phyloP scores from a whole-genome alignment of 2,888 invertebrate genomes.

The Eueremaeus valkanovi region DNA sequence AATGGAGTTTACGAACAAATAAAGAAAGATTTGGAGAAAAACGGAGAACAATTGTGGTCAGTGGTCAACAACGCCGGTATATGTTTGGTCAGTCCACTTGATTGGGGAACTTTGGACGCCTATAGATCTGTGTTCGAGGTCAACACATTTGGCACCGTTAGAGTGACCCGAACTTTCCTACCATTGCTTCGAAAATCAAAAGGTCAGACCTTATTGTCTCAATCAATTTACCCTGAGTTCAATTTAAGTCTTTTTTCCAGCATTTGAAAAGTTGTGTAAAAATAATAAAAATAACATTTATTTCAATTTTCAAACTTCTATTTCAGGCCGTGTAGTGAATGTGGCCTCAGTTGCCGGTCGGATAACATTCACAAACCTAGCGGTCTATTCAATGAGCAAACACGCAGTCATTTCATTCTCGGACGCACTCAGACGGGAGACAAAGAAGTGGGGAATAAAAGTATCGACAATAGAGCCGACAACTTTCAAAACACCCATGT shows the following conservation, averaged over 20 bases:
- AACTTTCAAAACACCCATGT: constrained; percentile 48
- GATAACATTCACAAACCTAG: neutral
- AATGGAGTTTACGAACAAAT: constrained; percentile 35
- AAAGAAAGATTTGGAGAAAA: constrained; percentile 28
- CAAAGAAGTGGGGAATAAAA: constrained; percentile 46
- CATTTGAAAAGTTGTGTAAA: neutral
- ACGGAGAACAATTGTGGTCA: constrained; percentile 53
- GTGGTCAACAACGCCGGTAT: constrained; percentile 58
- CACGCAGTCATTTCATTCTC: constrained; percentile 50
- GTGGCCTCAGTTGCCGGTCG: constrained; percentile 49
- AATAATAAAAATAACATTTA: neutral
- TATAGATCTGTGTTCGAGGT: constrained; percentile 51
- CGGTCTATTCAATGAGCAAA: constrained; percentile 50
- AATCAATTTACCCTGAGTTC: neutral
- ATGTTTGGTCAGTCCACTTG: constrained; percentile 54
- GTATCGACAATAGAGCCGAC: constrained; percentile 50
- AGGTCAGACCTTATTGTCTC: constrained; percentile 39
- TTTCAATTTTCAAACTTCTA: constrained; percentile 37
- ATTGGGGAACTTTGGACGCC: constrained; percentile 54
- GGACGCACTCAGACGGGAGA: constrained; percentile 50
- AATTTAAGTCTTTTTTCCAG: neutral
- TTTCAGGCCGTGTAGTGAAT: constrained; percentile 44
- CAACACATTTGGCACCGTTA: constrained; percentile 50
- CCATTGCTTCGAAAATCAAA: constrained; percentile 49
- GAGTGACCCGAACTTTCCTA: constrained; percentile 50